These are phyloP conservation scores for Sternarchorhynchus goeldii DNA, from an alignment of 2,797 vertebrate genomes.

Conservation along the genomic window DNA sequence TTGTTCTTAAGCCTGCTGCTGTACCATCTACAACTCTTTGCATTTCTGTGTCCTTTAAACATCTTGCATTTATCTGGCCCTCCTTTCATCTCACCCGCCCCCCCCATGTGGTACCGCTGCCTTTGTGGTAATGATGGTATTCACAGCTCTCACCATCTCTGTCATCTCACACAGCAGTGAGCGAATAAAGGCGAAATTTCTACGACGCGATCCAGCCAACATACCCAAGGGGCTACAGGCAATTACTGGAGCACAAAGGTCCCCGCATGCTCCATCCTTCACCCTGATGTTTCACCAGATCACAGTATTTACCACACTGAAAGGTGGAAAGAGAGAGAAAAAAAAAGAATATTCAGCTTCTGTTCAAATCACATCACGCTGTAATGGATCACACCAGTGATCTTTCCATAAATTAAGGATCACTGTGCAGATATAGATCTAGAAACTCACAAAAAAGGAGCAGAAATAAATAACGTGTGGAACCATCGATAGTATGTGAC, in stretches of 20 bases:
- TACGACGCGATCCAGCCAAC: slow-evolving; percentile 60
- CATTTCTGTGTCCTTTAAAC: neutral
- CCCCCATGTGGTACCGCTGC: slow-evolving; percentile 62
- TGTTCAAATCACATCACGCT: slow-evolving; percentile 12
- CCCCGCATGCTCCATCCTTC: slow-evolving; percentile 33
- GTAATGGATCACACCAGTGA: slow-evolving; percentile 20
- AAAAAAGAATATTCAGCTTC: slow-evolving; percentile 25
- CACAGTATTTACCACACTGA: slow-evolving; percentile 41
- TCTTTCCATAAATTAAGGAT: slow-evolving; percentile 41
- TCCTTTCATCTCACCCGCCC: slow-evolving; percentile 27
- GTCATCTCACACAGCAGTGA: slow-evolving; percentile 64
- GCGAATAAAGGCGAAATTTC: slow-evolving; percentile 51
- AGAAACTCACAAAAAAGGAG: slow-evolving; percentile 1
- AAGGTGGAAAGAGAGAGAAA: slow-evolving; percentile 25
- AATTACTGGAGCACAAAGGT: slow-evolving; percentile 67
- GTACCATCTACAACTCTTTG: neutral
- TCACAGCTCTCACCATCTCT: slow-evolving; percentile 68
- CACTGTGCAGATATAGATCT: slow-evolving; percentile 3
- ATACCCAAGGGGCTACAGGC: slow-evolving; percentile 67
- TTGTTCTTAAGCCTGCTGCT: neutral
- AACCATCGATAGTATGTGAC: slow-evolving; percentile 2
- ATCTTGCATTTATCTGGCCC: slow-evolving; percentile 59
- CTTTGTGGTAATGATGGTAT: slow-evolving; percentile 70
- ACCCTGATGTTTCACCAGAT: slow-evolving; percentile 45
- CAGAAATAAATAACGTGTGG: neutral